These are phyloP conservation scores for Notocelia uddmanniana DNA, from an alignment of 2,888 invertebrate genomes.

Conservation along the genomic window DNA sequence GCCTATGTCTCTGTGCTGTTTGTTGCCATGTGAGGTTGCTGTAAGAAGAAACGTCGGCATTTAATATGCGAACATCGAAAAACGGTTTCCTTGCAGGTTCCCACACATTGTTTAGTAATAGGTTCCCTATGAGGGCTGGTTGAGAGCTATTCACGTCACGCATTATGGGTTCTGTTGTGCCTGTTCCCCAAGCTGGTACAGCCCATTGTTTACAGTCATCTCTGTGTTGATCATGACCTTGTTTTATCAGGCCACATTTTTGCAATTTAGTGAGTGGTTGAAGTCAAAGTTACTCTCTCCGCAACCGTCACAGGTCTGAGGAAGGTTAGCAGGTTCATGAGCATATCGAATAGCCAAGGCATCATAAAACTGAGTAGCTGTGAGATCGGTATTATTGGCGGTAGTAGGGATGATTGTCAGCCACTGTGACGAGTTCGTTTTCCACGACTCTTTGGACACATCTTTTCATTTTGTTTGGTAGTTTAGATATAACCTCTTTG, in stretches of 20 bases:
- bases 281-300: constrained; percentile 3
- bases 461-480: too few species aligned
- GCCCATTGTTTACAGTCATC: constrained; percentile 4
- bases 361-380: background rate
- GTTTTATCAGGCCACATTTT: constrained; percentile 9
- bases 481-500: too few species aligned
- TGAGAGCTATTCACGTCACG: background rate
- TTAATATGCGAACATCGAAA: background rate
- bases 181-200: background rate
- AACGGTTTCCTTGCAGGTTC: constrained; percentile 2
- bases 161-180: background rate
- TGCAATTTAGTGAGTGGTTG: constrained; percentile 13
- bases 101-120: constrained; percentile 4
- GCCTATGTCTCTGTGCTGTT: too few species aligned
- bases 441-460: too few species aligned
- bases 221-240: constrained; percentile 17
- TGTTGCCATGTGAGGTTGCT: too few species aligned
- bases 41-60: background rate
- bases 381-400: too few species aligned
- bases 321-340: too few species aligned
- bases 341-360: constrained; percentile 1
- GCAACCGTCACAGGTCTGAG: constrained; percentile 2
- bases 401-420: too few species aligned
- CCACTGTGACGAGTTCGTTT: too few species aligned
- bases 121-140: background rate